Percentiles rank a stretch among this genome's conserved stretches.
These are phyloP conservation scores for Nerophis ophidion DNA, from an alignment of 2,113 vertebrate species.

Conservation along the genomic window DNA sequence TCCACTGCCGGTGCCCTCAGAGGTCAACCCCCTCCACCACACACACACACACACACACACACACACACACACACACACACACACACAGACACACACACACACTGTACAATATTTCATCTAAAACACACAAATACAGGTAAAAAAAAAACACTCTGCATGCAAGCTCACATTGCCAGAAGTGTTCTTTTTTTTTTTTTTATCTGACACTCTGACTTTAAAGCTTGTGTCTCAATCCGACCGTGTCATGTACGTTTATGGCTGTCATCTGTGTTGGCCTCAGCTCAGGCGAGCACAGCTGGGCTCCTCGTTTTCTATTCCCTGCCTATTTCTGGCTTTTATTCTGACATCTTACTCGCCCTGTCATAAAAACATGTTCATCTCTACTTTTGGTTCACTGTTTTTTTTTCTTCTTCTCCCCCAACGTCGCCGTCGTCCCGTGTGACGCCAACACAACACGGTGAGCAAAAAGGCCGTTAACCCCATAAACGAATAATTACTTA, in stretches of 20 bases:
- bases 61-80: slow-evolving; percentile 21
- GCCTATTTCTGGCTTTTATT: slow-evolving; percentile 17
- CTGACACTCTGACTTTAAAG: slow-evolving; percentile 44
- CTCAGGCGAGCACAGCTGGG: slow-evolving; percentile 37
- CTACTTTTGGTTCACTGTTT: slow-evolving; percentile 34
- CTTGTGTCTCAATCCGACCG: slow-evolving; percentile 40
- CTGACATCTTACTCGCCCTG: slow-evolving; percentile 19
- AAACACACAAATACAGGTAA: slow-evolving; percentile 44
- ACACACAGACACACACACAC: background rate
- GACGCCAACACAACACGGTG: no score
- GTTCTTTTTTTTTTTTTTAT: slow-evolving; percentile 43
- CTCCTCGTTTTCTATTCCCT: slow-evolving; percentile 21
- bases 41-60: background rate
- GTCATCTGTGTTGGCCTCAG: slow-evolving; percentile 27
- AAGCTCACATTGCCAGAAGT: slow-evolving; percentile 37
- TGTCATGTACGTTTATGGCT: slow-evolving; percentile 26
- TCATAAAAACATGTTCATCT: slow-evolving; percentile 20
- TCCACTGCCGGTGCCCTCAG: slow-evolving; percentile 13
- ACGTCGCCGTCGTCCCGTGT: background rate
- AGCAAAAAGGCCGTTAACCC: no score
- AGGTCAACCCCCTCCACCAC: slow-evolving; percentile 14
- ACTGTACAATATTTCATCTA: slow-evolving; percentile 18
- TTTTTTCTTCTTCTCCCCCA: slow-evolving; percentile 34
- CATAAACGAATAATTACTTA: no score
- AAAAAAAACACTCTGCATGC: slow-evolving; percentile 41